Conservation (phyloP, 2,113 vertebrate species). For the Rhipidura dahli region DNA sequence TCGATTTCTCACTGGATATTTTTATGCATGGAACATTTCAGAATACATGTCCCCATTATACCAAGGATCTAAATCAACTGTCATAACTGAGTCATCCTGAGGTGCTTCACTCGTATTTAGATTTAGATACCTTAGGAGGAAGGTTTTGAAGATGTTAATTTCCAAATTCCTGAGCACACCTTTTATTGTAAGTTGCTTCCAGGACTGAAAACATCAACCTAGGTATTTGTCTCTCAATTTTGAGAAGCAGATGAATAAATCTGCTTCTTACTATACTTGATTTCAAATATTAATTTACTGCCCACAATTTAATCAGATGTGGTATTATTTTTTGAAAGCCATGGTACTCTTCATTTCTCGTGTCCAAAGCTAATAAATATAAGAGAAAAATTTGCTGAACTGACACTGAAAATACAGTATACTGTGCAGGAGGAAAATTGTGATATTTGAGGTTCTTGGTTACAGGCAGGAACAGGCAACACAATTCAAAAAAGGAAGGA, state of each 20-base stretch:
- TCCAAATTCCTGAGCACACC: neutral
- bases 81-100: neutral
- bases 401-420: neutral
- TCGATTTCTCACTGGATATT: neutral
- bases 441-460: neutral
- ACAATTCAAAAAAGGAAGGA: neutral
- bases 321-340: neutral
- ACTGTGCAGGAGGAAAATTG: neutral
- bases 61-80: neutral
- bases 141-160: neutral
- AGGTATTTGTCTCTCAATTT: neutral
- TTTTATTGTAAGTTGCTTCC: neutral
- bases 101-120: neutral
- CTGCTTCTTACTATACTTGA: neutral
- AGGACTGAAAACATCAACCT: neutral
- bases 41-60: neutral
- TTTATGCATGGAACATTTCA: neutral
- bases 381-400: neutral
- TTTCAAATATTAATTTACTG: neutral
- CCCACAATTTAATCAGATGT: neutral
- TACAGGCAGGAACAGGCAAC: neutral
- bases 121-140: neutral
- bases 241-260: neutral
- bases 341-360: neutral
- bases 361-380: neutral